These are phyloP conservation scores for Hirtodrosophila cameraria DNA, from an alignment of 2,888 invertebrate species.

Conservation along the genomic window DNA sequence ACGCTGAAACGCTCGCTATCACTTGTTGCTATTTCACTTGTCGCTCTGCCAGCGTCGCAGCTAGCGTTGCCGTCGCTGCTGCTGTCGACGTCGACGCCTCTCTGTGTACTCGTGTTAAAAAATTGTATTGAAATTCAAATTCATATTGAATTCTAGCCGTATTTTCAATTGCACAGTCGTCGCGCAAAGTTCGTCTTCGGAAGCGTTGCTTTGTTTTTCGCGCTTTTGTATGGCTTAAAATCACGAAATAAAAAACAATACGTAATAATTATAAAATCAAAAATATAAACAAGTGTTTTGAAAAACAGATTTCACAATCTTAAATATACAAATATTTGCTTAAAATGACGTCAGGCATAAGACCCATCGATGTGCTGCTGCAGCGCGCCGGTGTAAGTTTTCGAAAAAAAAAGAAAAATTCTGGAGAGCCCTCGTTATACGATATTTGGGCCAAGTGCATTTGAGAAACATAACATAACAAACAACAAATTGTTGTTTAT, in stretches of 20 bases:
- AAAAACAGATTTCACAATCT: slow-evolving; percentile 18
- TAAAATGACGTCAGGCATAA: slow-evolving; percentile 76
- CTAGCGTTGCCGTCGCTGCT: slow-evolving; percentile 14
- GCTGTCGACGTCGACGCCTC: slow-evolving; percentile 25
- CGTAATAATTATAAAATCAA: slow-evolving; percentile 14
- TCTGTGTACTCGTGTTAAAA: slow-evolving; percentile 47
- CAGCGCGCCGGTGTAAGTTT: slow-evolving; percentile 82
- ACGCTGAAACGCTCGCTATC: slow-evolving; percentile 51
- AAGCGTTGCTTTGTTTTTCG: slow-evolving; percentile 13
- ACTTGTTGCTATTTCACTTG: slow-evolving; percentile 67
- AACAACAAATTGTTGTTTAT: background rate
- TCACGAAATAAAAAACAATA: slow-evolving; percentile 9
- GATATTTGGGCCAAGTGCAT: slow-evolving; percentile 66
- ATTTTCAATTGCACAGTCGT: slow-evolving; percentile 74
- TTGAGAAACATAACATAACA: slow-evolving; percentile 8
- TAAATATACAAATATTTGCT: slow-evolving; percentile 6
- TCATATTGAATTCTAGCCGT: slow-evolving; percentile 66
- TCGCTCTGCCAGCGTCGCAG: slow-evolving; percentile 39
- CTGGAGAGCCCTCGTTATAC: slow-evolving; percentile 22
- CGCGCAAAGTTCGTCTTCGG: slow-evolving; percentile 58
- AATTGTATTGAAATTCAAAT: slow-evolving; percentile 76
- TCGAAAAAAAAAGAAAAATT: background rate
- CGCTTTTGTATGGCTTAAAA: slow-evolving; percentile 24
- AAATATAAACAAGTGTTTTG: slow-evolving; percentile 31
- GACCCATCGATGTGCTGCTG: slow-evolving; percentile 83